These are phyloP conservation scores for Siphamia tubifer DNA, from an alignment of 2,113 vertebrate species.

Conservation along the genomic window DNA sequence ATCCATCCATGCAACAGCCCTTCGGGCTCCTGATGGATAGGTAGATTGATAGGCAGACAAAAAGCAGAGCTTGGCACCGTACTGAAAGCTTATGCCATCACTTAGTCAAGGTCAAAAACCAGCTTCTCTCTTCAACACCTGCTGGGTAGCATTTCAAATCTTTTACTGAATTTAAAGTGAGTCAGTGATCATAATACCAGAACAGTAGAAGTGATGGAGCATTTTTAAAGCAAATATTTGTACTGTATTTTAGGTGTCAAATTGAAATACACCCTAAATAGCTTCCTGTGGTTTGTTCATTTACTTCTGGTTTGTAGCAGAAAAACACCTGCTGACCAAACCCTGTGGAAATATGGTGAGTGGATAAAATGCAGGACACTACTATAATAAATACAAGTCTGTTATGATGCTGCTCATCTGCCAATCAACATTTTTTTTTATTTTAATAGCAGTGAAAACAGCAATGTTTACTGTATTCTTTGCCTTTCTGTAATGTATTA, in stretches of 20 bases:
- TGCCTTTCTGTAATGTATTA: not conserved
- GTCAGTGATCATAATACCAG: not conserved
- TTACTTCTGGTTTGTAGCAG: slow-evolving; percentile 34
- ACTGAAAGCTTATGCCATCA: slow-evolving; percentile 17
- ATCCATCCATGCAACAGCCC: slow-evolving; percentile 45
- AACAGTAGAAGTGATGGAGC: not conserved
- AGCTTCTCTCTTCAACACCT: not conserved
- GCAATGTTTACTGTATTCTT: not conserved
- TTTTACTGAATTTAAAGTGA: not conserved
- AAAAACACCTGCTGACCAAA: slow-evolving; percentile 1
- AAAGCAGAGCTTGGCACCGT: slow-evolving; percentile 17
- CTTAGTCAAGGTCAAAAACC: slow-evolving; percentile 37
- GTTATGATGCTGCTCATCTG: not conserved
- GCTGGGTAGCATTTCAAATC: no score
- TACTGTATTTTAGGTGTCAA: not conserved
- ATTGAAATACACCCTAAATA: slow-evolving; percentile 10
- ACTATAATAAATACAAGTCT: no score
- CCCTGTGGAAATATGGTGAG: slow-evolving; percentile 22
- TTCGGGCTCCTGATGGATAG: slow-evolving; percentile 30
- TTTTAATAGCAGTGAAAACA: not conserved
- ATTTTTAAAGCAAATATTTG: not conserved
- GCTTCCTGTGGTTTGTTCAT: slow-evolving; percentile 42
- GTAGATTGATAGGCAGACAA: slow-evolving; percentile 39
- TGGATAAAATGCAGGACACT: slow-evolving; percentile 10
- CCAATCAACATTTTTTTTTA: not conserved